Conservation (phyloP, 2,113 vertebrate genomes). For the Mugil cephalus region DNA sequence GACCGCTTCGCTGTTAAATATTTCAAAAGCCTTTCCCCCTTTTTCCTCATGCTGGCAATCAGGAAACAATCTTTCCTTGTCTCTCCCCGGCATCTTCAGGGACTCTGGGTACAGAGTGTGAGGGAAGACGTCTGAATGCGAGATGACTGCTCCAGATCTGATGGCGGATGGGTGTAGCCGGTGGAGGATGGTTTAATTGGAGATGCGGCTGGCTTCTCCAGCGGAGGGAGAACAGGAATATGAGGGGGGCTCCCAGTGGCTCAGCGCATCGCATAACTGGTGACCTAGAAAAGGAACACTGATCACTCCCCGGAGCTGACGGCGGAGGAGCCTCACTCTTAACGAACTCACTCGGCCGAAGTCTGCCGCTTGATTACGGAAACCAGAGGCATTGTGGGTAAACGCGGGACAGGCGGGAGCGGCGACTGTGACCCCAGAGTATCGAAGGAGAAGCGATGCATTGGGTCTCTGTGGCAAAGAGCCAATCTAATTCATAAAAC, state of each 20-base stretch:
- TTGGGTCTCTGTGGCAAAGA: background rate
- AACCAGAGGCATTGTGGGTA: conserved; percentile 54
- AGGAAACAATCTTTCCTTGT: conserved; percentile 83
- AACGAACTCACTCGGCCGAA: conserved; percentile 50
- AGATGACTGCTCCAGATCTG: conserved; percentile 81
- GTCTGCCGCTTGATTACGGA: conserved; percentile 54
- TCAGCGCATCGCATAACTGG: conserved; percentile 75
- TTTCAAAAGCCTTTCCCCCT: conserved; percentile 77
- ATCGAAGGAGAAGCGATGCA: background rate
- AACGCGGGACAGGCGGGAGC: background rate
- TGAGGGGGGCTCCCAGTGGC: conserved; percentile 75
- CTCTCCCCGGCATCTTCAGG: conserved; percentile 77
- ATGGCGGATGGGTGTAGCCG: conserved; percentile 67
- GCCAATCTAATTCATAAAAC: background rate
- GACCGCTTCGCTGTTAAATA: conserved; percentile 77
- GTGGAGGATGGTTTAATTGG: conserved; percentile 78
- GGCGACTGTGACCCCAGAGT: conserved; percentile 9
- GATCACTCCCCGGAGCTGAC: conserved; percentile 81
- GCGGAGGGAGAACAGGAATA: conserved; percentile 61
- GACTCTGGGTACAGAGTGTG: conserved; percentile 67
- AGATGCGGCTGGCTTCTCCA: conserved; percentile 71
- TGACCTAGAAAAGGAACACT: conserved; percentile 86
- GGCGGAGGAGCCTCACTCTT: conserved; percentile 53
- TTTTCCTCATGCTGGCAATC: conserved; percentile 79
- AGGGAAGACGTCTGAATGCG: conserved; percentile 77